Percentiles rank a stretch among this genome's conserved stretches.
Evolutionary conservation across 1,140 invertebrate genomes (phyloP).

Genomic region (Ceratosolen solmsi): DNA sequence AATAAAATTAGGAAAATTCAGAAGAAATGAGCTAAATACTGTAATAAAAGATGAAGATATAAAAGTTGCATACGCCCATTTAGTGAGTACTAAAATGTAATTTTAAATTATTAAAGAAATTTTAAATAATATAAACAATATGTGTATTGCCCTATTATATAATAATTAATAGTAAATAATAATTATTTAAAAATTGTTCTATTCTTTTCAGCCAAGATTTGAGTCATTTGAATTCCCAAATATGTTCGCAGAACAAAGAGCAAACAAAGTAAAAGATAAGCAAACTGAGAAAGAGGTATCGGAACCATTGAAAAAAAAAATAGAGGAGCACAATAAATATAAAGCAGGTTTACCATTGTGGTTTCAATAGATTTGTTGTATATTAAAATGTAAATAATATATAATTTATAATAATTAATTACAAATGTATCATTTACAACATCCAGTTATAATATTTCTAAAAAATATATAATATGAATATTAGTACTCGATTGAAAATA

Average conservation of each 20-base stretch:
- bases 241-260: conserved; percentile 67
- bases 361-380: conserved; percentile 73
- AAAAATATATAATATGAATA: too few species aligned
- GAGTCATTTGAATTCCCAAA: conserved; percentile 76
- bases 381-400: background rate
- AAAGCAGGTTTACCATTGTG: conserved; percentile 76
- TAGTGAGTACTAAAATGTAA: conserved; percentile 76
- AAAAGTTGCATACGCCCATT: conserved; percentile 85
- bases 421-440: background rate
- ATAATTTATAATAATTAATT: conserved; percentile 2
- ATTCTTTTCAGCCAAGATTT: conserved; percentile 72
- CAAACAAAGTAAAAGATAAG: conserved; percentile 68
- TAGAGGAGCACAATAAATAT: conserved; percentile 71
- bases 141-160: background rate
- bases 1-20: conserved; percentile 79
- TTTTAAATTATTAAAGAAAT: background rate
- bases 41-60: conserved; percentile 88
- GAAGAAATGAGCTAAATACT: conserved; percentile 74
- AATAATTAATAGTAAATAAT: conserved; percentile 39
- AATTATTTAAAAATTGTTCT: too few species aligned
- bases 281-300: conserved; percentile 72
- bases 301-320: conserved; percentile 71
- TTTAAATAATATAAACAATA: background rate
- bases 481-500: too few species aligned
- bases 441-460: background rate